Evolutionary conservation across 2,797 vertebrate genomes (phyloP), one percentile per base, ranked within the genome.

Genomic region (Lindbergichthys nudifrons): DNA sequence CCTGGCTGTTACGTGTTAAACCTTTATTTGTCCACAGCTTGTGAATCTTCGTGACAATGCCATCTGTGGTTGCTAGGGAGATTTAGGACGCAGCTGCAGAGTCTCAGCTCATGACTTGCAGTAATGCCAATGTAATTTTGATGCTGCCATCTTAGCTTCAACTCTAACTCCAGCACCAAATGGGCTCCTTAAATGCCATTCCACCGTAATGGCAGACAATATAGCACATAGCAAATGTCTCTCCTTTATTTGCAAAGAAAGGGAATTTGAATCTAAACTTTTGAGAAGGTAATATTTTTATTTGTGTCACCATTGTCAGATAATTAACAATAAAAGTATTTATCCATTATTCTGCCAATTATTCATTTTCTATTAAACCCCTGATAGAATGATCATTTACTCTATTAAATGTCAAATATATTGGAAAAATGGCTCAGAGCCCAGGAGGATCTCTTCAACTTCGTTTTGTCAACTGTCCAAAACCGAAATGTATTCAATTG

Each of bases 31-130:
- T 70, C 57, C 50, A 54, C 73, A 60, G 83, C 77, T 74, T 70
- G 68, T 70, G 81, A 73, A 77, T 51, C 58, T 70, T 80, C 52
- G 4, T 83, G 75, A 77, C 69, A 9, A 32, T 21, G 54, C 85
- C 81, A 83, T 87, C 84, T 88, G 82, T 73, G 48, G 85, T 88
- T 87, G 75, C 80, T 75, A 74, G 65, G 77, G 82, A 89, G 80
- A 84, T 81, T 87, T 83, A 70, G 76, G 83, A 60, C 70, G 3
- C 85, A 84, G 81, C 82, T 86, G 88, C 71, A 79, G 60, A 66
- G 61, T 65, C 72, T 83, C 68, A 68, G 64, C 79, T 82, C 73
- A 82, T 80, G 76, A 78, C 78, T 78, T 73, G 60, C 70, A 53
- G 70, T 52, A 69, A 79, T 83, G 81, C 78, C 84, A 83, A 74